These are phyloP conservation scores for Arvicanthis niloticus DNA, from an alignment of 2,113 vertebrate species.

Conservation along the genomic window DNA sequence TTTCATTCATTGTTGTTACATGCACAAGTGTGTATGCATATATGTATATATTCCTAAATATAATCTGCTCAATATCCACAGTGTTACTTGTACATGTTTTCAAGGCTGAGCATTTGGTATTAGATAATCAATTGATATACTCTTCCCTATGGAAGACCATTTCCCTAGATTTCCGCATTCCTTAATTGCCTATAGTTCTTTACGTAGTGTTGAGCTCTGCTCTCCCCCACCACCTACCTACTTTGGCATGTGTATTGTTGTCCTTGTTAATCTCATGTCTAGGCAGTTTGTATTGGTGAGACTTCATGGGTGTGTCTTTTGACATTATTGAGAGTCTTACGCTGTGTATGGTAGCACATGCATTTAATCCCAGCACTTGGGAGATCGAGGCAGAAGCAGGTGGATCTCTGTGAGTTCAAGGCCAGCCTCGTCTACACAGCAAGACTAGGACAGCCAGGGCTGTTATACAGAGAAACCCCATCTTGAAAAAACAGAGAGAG, in stretches of 20 bases:
- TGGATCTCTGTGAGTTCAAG: too few relatives aligned
- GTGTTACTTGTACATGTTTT: background rate
- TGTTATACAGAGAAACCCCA: too few relatives aligned
- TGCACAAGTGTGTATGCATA: background rate
- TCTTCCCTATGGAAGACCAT: background rate
- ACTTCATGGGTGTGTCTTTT: background rate
- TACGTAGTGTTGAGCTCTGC: background rate
- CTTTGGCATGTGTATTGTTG: background rate
- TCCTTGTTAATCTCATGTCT: background rate
- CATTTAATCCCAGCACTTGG: too few relatives aligned
- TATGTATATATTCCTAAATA: background rate
- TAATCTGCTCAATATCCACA: background rate
- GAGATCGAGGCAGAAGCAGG: too few relatives aligned
- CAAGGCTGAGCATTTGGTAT: background rate
- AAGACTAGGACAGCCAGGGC: too few relatives aligned
- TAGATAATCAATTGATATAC: background rate
- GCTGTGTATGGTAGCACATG: too few relatives aligned
- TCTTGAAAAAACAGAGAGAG: too few relatives aligned
- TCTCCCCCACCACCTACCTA: fast-evolving
- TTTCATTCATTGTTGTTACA: background rate
- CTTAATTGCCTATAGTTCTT: background rate
- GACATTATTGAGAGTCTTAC: background rate
- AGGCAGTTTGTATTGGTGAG: background rate
- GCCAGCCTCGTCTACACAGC: too few relatives aligned
- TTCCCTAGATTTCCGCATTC: background rate